Base-by-base conservation (phyloP, 2,888 invertebrate species). In the Monoplex corrugatus region DNA sequence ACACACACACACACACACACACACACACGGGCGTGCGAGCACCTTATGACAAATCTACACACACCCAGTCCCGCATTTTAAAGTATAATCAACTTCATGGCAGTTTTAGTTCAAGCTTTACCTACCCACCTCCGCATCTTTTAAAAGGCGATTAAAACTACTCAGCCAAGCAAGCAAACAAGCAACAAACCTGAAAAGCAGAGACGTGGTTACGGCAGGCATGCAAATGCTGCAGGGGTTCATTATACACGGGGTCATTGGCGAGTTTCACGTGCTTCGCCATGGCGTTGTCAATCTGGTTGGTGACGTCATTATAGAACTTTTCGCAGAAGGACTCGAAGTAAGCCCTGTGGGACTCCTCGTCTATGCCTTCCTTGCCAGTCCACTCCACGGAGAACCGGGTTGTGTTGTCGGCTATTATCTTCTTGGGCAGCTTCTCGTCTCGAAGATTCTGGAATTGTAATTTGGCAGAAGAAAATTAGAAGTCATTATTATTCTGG, bases 201-300 rank as follows among this genome's bases (percentile, higher is more conserved):
- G 97, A 93, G 32, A 96, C 98, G 97, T 38, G 98, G 96, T 98
- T 98, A 95, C 98, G 98, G 95, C 99, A 99, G 19, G 98, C 98
- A 95, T 99, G 99, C 87, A 99, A 97, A 96, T 99, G 99, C 78
- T 99, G 95, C 10, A 96, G 91, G 0, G 94, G 93, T 89, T 96
- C 95, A 13, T 93, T 92, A 90, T 94, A 95, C 38, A 94, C 92
- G 1, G 91, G 91, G 90, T 96, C 95, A 68, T 92, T 93, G 23
- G 98, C 98, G 92, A 98, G 98, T 92, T 98, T 98, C 96, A 99
- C 98, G 96, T 99, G 98, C 96, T 98, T 98, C 88, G 98, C 97
- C 98, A 99, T 99, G 0, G 99, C 99, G 93, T 98, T 97, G 96
- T 99, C 99, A 0, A 99, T 98, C 28, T 99, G 97, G 94, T 98